Percentiles rank a stretch among this genome's conserved stretches.
Conservation (phyloP, 2,888 invertebrate genomes). For the Epirrhoe tristata region DNA sequence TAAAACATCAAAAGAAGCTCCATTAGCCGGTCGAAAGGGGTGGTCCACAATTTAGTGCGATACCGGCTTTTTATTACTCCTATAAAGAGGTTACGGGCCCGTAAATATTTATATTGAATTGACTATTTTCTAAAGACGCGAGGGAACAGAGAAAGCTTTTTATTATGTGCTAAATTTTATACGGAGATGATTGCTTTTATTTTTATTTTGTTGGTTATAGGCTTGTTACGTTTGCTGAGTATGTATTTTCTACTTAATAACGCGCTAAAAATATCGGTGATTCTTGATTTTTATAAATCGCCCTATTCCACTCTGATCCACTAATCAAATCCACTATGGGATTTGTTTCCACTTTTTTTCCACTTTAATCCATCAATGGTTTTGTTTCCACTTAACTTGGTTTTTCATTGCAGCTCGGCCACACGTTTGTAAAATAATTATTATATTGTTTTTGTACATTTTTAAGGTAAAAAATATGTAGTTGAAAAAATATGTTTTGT, state of each 20-base stretch:
- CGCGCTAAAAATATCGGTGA: too few relatives aligned
- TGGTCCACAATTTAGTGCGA: constrained; percentile 59
- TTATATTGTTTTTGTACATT: too few relatives aligned
- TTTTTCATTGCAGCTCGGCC: too few relatives aligned
- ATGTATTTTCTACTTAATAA: neutral
- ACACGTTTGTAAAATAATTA: too few relatives aligned
- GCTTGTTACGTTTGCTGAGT: constrained; percentile 1
- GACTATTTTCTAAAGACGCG: constrained; percentile 48
- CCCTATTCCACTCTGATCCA: too few relatives aligned
- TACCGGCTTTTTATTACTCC: constrained; percentile 60
- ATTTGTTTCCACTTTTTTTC: too few relatives aligned
- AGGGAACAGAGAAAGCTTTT: constrained; percentile 38
- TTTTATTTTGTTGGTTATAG: constrained; percentile 22
- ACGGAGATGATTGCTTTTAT: constrained; percentile 13
- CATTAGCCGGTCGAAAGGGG: constrained; percentile 40
- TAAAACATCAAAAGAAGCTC: constrained; percentile 13
- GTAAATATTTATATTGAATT: constrained; percentile 65
- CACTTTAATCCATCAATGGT: too few relatives aligned
- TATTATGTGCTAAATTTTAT: constrained; percentile 31
- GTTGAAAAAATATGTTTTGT: too few relatives aligned
- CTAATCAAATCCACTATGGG: too few relatives aligned
- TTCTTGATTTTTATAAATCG: too few relatives aligned
- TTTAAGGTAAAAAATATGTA: too few relatives aligned
- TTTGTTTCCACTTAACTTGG: too few relatives aligned
- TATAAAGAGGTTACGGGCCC: constrained; percentile 58